Evolutionary conservation across 2,888 invertebrate species (phyloP), one percentile per base, ranked within the genome.

Genomic region (Eledone cirrhosa): DNA sequence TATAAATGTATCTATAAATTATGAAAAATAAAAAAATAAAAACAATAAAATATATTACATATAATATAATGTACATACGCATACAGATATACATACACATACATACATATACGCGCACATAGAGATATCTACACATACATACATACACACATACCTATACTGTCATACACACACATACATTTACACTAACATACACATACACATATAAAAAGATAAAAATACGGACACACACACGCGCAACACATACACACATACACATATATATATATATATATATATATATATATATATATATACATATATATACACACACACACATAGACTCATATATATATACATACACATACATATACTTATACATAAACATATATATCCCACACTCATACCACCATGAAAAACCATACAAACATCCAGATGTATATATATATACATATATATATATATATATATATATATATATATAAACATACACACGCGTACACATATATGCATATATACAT

Each of bases 241-340:
- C n/a, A n/a, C n/a, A n/a, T 53, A 53, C 19, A 19, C 53, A 24
- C n/a, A 69, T 69, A 69, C 29, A 69, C n/a, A n/a, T 69, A n/a
- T 69, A 77, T 67, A 77, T 69, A 67, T 77, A 77, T 29, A 69
- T 53, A 69, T 24, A 77, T 29, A 77, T 27, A 77, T 29, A 16
- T 33, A 19, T 77, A n/a, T 77, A 77, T 67, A 69, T 78, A 72
- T 78, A 31, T 41, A 14, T 76, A 19, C 19, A 53, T 53, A 19
- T 53, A 19, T 53, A 19, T 53, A 53, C 19, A 53, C 19, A 53
- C 19, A 53, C 19, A 19, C 19, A 53, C 19, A 53, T 53, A 53
- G 13, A 19, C 19, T 13, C 19, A 53, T 53, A 53, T 53, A 53
- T 53, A 53, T 53, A 53, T 53, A 53, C 19, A 19, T 53, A 19